Evolutionary conservation across 2,888 invertebrate species (phyloP).

Genomic region (Andrena bucephala): DNA sequence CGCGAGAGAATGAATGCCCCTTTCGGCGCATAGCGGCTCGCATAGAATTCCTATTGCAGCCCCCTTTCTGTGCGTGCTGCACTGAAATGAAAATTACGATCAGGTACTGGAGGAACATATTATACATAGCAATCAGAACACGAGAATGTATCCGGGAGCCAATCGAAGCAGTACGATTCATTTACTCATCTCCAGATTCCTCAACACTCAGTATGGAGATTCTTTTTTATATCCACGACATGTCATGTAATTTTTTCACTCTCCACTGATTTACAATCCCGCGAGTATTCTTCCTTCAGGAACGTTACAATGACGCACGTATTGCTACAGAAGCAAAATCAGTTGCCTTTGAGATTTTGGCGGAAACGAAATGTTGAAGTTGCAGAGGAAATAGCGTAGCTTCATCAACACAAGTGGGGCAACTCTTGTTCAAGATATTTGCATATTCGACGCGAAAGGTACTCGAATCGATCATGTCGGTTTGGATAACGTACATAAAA

Average conservation of each 20-base stretch:
- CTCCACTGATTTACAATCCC: background rate
- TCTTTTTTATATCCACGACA: no score
- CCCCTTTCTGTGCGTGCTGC: constrained; percentile 86
- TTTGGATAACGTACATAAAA: background rate
- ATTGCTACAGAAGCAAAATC: background rate
- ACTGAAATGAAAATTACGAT: constrained; percentile 85
- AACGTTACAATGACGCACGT: background rate
- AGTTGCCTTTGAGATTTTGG: background rate
- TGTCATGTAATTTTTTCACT: no score
- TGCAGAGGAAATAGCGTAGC: background rate
- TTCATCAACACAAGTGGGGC: constrained; percentile 20
- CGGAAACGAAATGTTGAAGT: constrained; percentile 6
- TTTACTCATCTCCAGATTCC: no score
- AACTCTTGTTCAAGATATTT: constrained; percentile 26
- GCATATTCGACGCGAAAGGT: background rate
- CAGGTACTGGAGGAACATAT: constrained; percentile 21
- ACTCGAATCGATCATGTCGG: constrained; percentile 28
- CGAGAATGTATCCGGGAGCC: background rate
- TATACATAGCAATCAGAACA: constrained; percentile 1
- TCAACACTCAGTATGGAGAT: no score
- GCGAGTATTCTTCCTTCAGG: background rate
- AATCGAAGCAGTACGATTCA: no score
- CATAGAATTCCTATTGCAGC: constrained; percentile 88
- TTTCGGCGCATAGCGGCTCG: constrained; percentile 87
- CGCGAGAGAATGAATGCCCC: constrained; percentile 86